Evolutionary conservation across 1,140 invertebrate species (phyloP), one percentile per base, ranked within the genome.

Genomic region (Augochlora pura): DNA sequence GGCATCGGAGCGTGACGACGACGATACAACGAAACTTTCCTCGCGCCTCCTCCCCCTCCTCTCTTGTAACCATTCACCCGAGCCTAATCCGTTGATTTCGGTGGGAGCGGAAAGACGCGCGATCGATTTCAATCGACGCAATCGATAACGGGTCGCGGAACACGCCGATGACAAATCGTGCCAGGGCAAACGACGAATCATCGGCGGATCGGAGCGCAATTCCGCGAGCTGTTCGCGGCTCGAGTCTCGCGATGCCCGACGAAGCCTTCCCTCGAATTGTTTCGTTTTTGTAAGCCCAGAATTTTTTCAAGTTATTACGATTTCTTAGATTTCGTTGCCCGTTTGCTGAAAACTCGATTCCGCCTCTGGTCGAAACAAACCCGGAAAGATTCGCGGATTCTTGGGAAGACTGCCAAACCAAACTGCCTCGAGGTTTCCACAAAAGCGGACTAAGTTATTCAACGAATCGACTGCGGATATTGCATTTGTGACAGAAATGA

Each of bases 121-220:
- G 42, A 46, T 6, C 39, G 14, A 49, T 57, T 64, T 18, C 23
- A 12, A 52, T 52, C 49, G 7, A 23, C 42, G 42, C 8, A 38
- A 46, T 62, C 16, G 12, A n/a, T 16, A 63, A 49, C 70, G 59
- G 62, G 21, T 12, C 60, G 27, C 49, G 1, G 23, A 74, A 65
- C 49, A 66, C n/a, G 1, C 0, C 46, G 62, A 65, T 65, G 46
- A 65, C 32, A 74, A 65, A 65, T 74, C 62, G 32, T 38, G 8
- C 21, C 16, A 0, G 12, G 72, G 65, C 65, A 74, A 39, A 27
- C 8, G 10, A 12, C 7, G n/a, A 74, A 54, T 74, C 16, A 39
- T 46, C n/a, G 1, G 21, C 8, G 32, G 32, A 32, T 2, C 49
- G 49, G 25, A 21, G 10, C 25, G 42, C 42, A 46, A 46, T 46